These are phyloP conservation scores for Athene noctua DNA, from an alignment of 2,113 vertebrate genomes.

Conservation along the genomic window DNA sequence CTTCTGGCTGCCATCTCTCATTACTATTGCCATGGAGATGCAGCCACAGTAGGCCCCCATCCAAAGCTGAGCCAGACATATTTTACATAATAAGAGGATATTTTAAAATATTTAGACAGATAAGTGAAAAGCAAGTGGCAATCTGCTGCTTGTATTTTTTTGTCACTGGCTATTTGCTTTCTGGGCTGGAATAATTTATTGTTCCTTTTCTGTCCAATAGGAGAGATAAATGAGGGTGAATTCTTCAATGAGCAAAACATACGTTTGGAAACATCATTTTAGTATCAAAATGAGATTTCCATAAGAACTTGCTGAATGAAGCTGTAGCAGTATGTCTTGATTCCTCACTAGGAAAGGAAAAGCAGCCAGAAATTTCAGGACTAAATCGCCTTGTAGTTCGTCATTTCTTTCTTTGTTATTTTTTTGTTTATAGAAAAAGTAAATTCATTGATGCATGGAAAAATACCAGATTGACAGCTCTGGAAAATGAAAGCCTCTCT, in stretches of 20 bases:
- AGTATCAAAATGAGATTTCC: slow-evolving; percentile 67
- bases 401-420: slow-evolving; percentile 45
- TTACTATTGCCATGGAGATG: background rate
- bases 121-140: slow-evolving; percentile 35
- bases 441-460: slow-evolving; percentile 34
- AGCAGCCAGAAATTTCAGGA: slow-evolving; percentile 10
- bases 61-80: background rate
- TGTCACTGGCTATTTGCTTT: slow-evolving; percentile 32
- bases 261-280: slow-evolving; percentile 62
- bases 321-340: slow-evolving; percentile 48
- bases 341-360: slow-evolving; percentile 26
- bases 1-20: background rate
- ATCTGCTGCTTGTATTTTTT: background rate
- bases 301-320: slow-evolving; percentile 58
- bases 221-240: slow-evolving; percentile 49
- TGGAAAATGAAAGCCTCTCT: slow-evolving; percentile 42
- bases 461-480: slow-evolving; percentile 49
- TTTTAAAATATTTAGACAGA: background rate
- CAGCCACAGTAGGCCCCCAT: background rate
- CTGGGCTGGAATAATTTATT: slow-evolving; percentile 48
- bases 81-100: background rate
- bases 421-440: slow-evolving; percentile 36
- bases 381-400: slow-evolving; percentile 13
- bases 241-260: slow-evolving; percentile 42
- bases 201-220: slow-evolving; percentile 23